These are phyloP conservation scores for Drosophila incognita DNA, from an alignment of 2,888 invertebrate species.

Conservation along the genomic window DNA sequence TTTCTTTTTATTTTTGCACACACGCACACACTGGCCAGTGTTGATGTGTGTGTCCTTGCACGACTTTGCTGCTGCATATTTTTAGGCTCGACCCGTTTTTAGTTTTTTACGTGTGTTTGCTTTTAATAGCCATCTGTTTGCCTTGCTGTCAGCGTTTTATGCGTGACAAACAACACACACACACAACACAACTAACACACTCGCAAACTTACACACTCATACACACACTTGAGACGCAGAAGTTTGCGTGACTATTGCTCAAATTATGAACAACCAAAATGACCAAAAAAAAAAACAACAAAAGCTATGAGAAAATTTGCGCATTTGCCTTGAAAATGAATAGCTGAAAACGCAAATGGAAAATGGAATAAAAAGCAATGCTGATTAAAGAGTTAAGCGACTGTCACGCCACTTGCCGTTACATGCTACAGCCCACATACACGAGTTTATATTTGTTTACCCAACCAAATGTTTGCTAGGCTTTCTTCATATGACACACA, in stretches of 20 bases:
- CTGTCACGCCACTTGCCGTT: conserved; percentile 60
- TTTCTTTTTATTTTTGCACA: conserved; percentile 46
- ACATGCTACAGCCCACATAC: conserved; percentile 11
- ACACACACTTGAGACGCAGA: conserved; percentile 42
- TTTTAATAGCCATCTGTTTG: conserved; percentile 78
- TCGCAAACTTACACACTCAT: conserved; percentile 3
- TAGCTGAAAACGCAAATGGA: conserved; percentile 13
- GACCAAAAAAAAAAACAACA: conserved; percentile 16
- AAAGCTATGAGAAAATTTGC: conserved; percentile 45
- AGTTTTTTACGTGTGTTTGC: conserved; percentile 73
- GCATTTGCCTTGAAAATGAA: conserved; percentile 57
- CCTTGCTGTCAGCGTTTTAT: conserved; percentile 73
- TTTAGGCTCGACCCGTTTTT: conserved; percentile 65
- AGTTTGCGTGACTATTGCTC: conserved; percentile 66
- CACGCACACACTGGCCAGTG: conserved; percentile 12
- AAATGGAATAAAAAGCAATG: conserved; percentile 31
- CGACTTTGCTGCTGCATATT: conserved; percentile 63
- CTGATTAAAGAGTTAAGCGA: conserved; percentile 78
- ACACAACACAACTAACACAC: conserved; percentile 19
- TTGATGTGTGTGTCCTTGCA: conserved; percentile 67
- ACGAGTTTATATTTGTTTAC: conserved; percentile 30
- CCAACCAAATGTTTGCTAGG: conserved; percentile 56
- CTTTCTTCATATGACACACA: conserved; percentile 27
- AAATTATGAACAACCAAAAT: conserved; percentile 51
- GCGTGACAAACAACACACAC: conserved; percentile 61